These are phyloP conservation scores for Ophioninae sp. DNA, from an alignment of 2,888 invertebrate genomes.

Conservation along the genomic window DNA sequence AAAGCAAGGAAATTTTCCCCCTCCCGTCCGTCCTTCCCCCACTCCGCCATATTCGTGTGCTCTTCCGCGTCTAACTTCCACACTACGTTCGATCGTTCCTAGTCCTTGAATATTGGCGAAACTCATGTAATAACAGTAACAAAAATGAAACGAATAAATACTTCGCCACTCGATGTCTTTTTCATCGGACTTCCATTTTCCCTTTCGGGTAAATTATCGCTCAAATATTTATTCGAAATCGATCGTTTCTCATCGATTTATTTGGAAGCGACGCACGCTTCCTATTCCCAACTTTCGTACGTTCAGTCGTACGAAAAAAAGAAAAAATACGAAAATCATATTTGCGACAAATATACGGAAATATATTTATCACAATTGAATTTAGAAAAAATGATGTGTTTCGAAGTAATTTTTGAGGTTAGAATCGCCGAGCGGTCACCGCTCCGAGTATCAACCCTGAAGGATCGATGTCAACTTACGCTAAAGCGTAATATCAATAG, in stretches of 20 bases:
- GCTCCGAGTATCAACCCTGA: no score
- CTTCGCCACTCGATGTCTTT: not conserved
- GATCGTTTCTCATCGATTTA: conserved; percentile 35
- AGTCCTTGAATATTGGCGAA: conserved; percentile 49
- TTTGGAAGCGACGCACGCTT: not conserved
- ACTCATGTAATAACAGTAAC: conserved; percentile 43
- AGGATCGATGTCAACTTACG: no score
- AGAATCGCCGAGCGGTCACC: no score
- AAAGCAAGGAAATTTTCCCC: conserved; percentile 49
- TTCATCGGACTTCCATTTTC: not conserved
- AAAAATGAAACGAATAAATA: not conserved
- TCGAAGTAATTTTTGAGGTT: no score
- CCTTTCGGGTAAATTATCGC: not conserved
- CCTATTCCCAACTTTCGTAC: not conserved
- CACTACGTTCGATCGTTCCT: conserved; percentile 25
- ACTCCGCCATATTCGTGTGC: not conserved
- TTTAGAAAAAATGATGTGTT: no score
- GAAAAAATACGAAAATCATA: no score
- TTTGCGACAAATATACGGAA: no score
- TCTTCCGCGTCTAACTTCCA: conserved; percentile 25
- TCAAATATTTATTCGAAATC: conserved; percentile 31
- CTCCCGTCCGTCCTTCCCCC: not conserved
- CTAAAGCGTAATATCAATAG: no score
- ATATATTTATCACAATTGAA: no score
- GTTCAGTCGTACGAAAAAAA: not conserved